Percentiles rank a stretch among this genome's conserved stretches.
phyloP scores from a whole-genome alignment of 2,888 invertebrate genomes.

The Calameuta pallipes region DNA sequence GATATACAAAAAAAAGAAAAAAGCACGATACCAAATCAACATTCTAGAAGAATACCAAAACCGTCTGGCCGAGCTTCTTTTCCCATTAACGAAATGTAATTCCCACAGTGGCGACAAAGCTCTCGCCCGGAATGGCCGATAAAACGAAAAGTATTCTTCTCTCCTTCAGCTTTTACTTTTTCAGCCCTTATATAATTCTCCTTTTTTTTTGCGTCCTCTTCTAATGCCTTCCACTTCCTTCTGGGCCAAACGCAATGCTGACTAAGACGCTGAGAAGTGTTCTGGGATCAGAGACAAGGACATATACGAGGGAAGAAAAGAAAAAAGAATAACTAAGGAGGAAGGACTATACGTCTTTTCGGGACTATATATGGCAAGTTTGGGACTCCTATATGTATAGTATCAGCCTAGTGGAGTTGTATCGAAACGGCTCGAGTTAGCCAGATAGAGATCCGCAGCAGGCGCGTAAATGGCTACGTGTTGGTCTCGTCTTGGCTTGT shows the following conservation, averaged over 20 bases:
- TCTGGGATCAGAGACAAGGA: background rate
- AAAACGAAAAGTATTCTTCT: background rate
- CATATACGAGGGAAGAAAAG: too few relatives aligned
- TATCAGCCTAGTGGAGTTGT: conserved; percentile 6
- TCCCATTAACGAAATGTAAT: background rate
- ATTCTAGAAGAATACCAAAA: background rate
- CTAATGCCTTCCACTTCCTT: background rate
- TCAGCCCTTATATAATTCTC: background rate
- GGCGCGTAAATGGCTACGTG: conserved; percentile 41
- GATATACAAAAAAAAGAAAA: background rate
- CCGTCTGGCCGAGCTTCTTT: background rate
- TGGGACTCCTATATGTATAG: background rate
- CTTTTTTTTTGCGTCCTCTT: background rate
- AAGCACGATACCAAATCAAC: background rate
- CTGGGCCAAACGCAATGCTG: background rate
- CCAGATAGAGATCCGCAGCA: conserved; percentile 47
- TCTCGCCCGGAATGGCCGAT: background rate
- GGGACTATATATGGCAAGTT: background rate
- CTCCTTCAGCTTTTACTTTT: background rate
- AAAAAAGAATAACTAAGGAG: background rate
- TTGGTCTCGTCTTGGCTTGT: conserved; percentile 43
- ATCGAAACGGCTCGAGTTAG: conserved; percentile 21
- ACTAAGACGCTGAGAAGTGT: background rate
- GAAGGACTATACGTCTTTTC: background rate
- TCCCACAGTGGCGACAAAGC: background rate